Conservation (phyloP, 2,113 vertebrate genomes). For the Hoplias malabaricus region DNA sequence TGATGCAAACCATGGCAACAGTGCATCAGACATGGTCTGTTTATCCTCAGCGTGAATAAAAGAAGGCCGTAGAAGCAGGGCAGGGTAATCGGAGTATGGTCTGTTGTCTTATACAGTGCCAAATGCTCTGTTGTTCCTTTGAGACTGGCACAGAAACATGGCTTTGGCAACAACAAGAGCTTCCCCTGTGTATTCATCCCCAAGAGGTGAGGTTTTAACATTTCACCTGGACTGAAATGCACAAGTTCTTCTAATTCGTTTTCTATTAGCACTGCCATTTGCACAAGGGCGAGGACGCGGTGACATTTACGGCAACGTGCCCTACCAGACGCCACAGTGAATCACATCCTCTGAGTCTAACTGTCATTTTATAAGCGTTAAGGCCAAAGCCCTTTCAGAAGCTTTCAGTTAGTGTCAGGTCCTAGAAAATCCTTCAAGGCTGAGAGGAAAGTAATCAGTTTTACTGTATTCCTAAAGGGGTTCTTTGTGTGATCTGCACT, state of each 20-base stretch:
- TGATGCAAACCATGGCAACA: slow-evolving; percentile 22
- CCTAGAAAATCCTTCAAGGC: background rate
- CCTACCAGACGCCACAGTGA: background rate
- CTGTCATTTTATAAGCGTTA: background rate
- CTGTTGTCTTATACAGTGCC: slow-evolving; percentile 4
- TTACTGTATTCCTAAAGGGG: background rate
- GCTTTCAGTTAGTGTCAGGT: background rate
- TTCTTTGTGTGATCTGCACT: background rate
- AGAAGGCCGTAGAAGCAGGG: background rate
- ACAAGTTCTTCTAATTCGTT: background rate
- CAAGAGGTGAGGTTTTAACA: background rate
- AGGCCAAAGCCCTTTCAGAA: background rate
- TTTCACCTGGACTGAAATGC: background rate
- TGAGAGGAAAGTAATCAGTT: background rate
- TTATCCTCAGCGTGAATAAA: background rate
- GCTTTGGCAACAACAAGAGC: background rate
- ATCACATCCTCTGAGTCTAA: slow-evolving; percentile 13
- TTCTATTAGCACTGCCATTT: background rate
- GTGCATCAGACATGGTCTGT: background rate
- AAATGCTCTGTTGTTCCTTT: slow-evolving; percentile 5
- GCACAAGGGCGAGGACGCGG: background rate
- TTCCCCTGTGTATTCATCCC: slow-evolving; percentile 4
- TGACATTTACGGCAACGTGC: background rate
- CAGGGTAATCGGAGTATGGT: slow-evolving; percentile 7
- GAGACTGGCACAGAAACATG: background rate